These are phyloP conservation scores for Eleutherodactylus coqui DNA, from an alignment of 2,797 vertebrate genomes.

Conservation along the genomic window DNA sequence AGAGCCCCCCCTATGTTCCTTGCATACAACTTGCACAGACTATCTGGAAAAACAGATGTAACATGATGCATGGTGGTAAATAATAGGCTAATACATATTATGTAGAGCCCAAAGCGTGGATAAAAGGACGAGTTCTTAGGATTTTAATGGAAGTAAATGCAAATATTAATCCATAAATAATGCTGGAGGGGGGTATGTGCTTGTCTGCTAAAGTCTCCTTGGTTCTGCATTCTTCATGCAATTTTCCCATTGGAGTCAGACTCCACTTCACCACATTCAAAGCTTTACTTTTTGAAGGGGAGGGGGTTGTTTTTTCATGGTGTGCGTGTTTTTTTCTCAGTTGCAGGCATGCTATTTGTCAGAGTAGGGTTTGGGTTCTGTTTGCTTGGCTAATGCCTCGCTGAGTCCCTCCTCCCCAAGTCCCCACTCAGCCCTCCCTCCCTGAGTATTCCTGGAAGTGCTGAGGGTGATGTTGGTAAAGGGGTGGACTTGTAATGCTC, in stretches of 20 bases:
- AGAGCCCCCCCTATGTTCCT: not conserved
- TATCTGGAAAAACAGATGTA: conserved; percentile 15
- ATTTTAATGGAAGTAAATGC: conserved; percentile 15
- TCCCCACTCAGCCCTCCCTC: conserved; percentile 36
- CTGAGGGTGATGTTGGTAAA: conserved; percentile 65
- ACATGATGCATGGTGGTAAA: conserved; percentile 26
- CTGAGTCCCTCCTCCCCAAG: conserved; percentile 14
- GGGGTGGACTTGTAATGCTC: conserved; percentile 64
- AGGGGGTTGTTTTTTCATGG: conserved; percentile 32
- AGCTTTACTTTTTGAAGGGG: conserved; percentile 60
- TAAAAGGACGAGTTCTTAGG: not conserved
- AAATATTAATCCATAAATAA: conserved; percentile 42
- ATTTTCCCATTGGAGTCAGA: conserved; percentile 57
- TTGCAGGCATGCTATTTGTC: conserved; percentile 33
- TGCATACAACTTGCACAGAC: not conserved
- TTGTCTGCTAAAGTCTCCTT: conserved; percentile 36
- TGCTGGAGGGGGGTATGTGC: conserved; percentile 21
- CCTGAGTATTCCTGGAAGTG: conserved; percentile 68
- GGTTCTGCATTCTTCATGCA: conserved; percentile 45
- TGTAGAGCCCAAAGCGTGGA: not conserved
- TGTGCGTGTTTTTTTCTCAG: conserved; percentile 18
- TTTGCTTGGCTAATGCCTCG: conserved; percentile 26
- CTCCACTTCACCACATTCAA: conserved; percentile 49
- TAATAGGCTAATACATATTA: conserved; percentile 28
- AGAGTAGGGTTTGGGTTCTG: conserved; percentile 22